phyloP scores from a whole-genome alignment of 2,888 invertebrate genomes.

The Troides oblongomaculatus region DNA sequence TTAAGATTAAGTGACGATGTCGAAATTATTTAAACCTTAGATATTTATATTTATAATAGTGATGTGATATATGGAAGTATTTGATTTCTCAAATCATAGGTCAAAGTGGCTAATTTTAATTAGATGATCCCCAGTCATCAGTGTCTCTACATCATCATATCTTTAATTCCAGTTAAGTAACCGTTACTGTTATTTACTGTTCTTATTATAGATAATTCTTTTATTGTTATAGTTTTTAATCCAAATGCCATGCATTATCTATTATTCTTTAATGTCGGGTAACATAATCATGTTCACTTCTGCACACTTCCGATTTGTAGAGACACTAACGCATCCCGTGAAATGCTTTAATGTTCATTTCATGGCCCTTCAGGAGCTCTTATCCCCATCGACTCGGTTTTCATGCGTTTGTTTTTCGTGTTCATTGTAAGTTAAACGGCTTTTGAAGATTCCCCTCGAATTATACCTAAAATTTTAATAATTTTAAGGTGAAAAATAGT shows the following conservation, averaged over 20 bases:
- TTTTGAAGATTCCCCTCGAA: slow-evolving; percentile 15
- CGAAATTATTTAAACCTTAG: slow-evolving; percentile 75
- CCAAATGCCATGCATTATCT: no score
- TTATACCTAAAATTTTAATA: not conserved
- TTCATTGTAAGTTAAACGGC: not conserved
- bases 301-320: slow-evolving; percentile 8
- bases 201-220: not conserved
- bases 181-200: not conserved
- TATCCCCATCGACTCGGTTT: not conserved
- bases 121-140: not conserved
- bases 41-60: slow-evolving; percentile 75
- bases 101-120: slow-evolving; percentile 25
- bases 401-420: not conserved
- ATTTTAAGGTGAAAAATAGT: not conserved
- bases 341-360: slow-evolving; percentile 59
- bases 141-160: not conserved
- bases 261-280: not conserved
- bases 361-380: slow-evolving; percentile 33
- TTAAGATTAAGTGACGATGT: slow-evolving; percentile 79
- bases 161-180: not conserved
- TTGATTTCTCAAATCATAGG: slow-evolving; percentile 37
- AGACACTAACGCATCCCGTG: slow-evolving; percentile 42
- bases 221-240: no score
- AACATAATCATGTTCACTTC: not conserved
- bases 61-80: slow-evolving; percentile 77